These are phyloP conservation scores for Cephus cinctus DNA, from an alignment of 1,140 invertebrate genomes.

Conservation along the genomic window DNA sequence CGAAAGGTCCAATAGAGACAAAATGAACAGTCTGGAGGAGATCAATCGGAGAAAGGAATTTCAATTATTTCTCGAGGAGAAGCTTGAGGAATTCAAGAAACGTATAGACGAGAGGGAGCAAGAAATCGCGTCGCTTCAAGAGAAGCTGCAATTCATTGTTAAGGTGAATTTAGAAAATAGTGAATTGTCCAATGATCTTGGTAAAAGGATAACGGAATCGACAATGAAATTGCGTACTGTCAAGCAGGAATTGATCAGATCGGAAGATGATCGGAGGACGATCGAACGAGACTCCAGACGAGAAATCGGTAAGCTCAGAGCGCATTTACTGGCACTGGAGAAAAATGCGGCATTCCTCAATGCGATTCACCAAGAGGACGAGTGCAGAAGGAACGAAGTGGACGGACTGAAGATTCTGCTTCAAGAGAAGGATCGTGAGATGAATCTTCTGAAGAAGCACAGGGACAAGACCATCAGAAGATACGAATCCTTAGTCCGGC, in stretches of 20 bases:
- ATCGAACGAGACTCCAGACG: slow-evolving; percentile 26
- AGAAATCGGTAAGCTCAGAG: slow-evolving; percentile 29
- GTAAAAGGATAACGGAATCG: slow-evolving; percentile 26
- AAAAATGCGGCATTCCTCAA: slow-evolving; percentile 29
- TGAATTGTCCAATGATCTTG: slow-evolving; percentile 24
- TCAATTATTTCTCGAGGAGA: slow-evolving; percentile 29
- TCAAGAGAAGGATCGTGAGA: slow-evolving; percentile 29
- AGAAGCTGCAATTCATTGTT: slow-evolving; percentile 19
- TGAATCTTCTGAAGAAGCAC: slow-evolving; percentile 28
- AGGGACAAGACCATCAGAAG: slow-evolving; percentile 29
- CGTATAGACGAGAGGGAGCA: slow-evolving; percentile 30
- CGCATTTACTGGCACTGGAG: slow-evolving; percentile 27
- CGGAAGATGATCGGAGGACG: slow-evolving; percentile 27
- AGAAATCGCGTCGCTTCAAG: slow-evolving; percentile 25
- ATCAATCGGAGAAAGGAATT: slow-evolving; percentile 21
- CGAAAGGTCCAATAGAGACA: slow-evolving; percentile 22
- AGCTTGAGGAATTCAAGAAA: slow-evolving; percentile 24
- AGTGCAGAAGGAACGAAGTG: slow-evolving; percentile 25
- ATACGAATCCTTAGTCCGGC: slow-evolving; percentile 25
- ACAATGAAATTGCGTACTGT: slow-evolving; percentile 20
- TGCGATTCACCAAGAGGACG: slow-evolving; percentile 22
- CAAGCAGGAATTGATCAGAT: slow-evolving; percentile 26
- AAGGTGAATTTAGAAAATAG: slow-evolving; percentile 28
- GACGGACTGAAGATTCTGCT: slow-evolving; percentile 29
- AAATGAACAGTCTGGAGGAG: slow-evolving; percentile 16